Evolutionary conservation across 2,113 vertebrate species (phyloP), one percentile per base, ranked within the genome.

Genomic region (Callithrix jacchus): DNA sequence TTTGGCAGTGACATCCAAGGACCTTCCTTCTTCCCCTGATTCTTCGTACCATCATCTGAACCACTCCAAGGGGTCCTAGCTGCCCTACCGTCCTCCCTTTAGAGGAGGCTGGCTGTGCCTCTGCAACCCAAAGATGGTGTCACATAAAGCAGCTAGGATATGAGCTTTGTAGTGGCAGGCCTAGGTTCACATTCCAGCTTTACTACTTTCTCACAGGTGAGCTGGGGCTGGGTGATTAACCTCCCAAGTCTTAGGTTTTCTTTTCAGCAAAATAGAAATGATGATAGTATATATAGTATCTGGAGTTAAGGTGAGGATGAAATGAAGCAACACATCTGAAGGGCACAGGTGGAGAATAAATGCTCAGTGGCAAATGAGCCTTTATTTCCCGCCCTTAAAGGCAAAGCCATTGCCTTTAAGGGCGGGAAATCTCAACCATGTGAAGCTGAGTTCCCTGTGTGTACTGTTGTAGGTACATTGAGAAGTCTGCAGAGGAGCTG

Each of bases 401-500:
- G n/a, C n/a, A n/a, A n/a, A n/a, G n/a, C 40, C 37, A 35, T n/a
- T 61, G 42, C 89, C 64, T 87, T 47, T 64, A 35, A 84, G n/a
- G 49, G 54, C 79, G 47, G 52, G 35, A 87, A n/a, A 40, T 35
- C 27, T 45, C 76, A 61, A 30, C 85, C 21, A 35, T 76, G 68
- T 88, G 80, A 61, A 73, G 54, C 10, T 17, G 35, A 13, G 66
- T 74, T 7, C 14, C 3, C 77, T 77, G 3, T 93, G 30, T 94
- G 49, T 18, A 10, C 96, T 98, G 89, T 97, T 98, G 88, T 97
- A 99, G 99, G 98, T 99, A 99, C 98, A 99, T 99, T 0, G 99
- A 99, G 98, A 99, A 99, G 97, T 99, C 99, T 0, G 99, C 99
- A 4, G 99, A 99, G 96, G 99, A 99, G 98, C 98, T 99, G 97